phyloP scores from a whole-genome alignment of 64 coral and sea anemone species.

The Montipora foliosa region DNA sequence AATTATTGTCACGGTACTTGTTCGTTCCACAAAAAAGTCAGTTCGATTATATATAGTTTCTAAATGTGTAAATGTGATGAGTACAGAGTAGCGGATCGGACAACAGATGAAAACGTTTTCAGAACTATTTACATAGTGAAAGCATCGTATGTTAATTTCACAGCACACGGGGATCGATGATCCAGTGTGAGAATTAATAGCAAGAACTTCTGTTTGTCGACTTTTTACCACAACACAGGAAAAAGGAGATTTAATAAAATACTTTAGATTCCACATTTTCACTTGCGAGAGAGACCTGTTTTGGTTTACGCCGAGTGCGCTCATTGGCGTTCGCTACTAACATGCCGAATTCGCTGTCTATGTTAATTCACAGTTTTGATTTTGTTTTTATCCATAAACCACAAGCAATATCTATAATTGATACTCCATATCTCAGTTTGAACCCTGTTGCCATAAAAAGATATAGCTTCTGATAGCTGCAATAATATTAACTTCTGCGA shows the following conservation, averaged over 20 bases:
- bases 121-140: slow-evolving; percentile 15
- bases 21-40: background rate
- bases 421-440: background rate
- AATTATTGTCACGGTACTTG: no score
- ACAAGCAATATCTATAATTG: background rate
- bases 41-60: background rate
- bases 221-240: background rate
- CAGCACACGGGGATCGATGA: background rate
- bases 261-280: background rate
- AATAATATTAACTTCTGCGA: no score
- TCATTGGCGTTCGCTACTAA: background rate
- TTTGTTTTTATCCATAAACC: no score
- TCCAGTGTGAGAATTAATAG: background rate
- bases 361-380: no score
- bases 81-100: slow-evolving; percentile 2
- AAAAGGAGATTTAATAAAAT: background rate
- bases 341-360: background rate
- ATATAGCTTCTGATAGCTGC: background rate
- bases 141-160: background rate
- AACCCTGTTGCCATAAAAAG: background rate
- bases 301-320: background rate
- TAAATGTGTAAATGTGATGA: slow-evolving; percentile 1
- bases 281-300: background rate
- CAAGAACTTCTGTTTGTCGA: background rate
- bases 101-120: background rate